A percentile compares a stretch with the other conserved stretches of the same genome.
Evolutionary conservation across 2,888 invertebrate species (phyloP).

Genomic region (Exephanes ischioxanthus): DNA sequence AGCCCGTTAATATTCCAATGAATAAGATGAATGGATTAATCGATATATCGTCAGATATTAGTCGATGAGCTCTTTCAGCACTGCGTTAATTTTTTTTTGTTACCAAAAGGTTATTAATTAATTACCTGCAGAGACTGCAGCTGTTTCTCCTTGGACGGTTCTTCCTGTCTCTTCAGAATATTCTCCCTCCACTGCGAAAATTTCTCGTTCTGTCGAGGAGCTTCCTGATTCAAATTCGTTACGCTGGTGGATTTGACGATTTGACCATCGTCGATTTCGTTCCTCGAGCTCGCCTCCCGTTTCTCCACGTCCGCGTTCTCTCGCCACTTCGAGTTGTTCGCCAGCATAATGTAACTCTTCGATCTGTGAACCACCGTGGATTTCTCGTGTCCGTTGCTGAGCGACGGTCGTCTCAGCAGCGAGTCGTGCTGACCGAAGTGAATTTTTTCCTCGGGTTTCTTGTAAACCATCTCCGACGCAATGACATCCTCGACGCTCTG

Average conservation of each 20-base stretch:
- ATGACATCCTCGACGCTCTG: conserved; percentile 57
- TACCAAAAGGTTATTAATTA: too few species aligned
- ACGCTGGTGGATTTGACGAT: conserved; percentile 76
- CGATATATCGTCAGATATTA: too few species aligned
- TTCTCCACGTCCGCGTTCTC: conserved; percentile 54
- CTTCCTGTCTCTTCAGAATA: conserved; percentile 79
- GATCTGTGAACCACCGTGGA: conserved; percentile 77
- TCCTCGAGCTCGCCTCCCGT: conserved; percentile 1
- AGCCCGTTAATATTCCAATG: too few species aligned
- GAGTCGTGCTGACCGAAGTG: conserved; percentile 48
- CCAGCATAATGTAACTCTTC: conserved; percentile 79
- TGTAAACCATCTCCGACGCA: conserved; percentile 33
- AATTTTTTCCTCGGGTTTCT: conserved; percentile 31
- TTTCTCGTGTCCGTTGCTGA: conserved; percentile 55
- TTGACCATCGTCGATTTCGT: conserved; percentile 48
- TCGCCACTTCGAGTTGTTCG: conserved; percentile 75
- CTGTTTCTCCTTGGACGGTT: conserved; percentile 79
- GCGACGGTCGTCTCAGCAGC: conserved; percentile 44
- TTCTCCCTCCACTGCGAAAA: conserved; percentile 82
- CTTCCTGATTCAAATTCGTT: conserved; percentile 76
- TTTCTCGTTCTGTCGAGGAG: conserved; percentile 75
- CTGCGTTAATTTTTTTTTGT: too few species aligned
- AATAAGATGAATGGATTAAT: not conserved
- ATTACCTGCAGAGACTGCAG: conserved; percentile 77
- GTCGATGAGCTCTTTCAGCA: too few species aligned